Conservation (phyloP, 2,888 invertebrate genomes). For the Mimumesa dahlbomi region DNA sequence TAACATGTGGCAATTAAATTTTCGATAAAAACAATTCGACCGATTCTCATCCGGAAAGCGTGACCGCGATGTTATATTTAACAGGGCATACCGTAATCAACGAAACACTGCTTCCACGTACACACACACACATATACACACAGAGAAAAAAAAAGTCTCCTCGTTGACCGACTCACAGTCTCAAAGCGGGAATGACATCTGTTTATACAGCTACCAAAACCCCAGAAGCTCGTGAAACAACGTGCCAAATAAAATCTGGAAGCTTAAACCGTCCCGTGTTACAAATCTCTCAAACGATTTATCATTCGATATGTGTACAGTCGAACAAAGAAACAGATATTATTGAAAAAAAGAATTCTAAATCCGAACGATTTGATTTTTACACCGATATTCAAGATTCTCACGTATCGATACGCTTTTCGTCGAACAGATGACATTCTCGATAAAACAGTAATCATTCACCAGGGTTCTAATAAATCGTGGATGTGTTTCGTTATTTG, state of each 20-base stretch:
- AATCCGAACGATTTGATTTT: no score
- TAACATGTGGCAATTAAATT: neutral
- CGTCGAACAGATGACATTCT: neutral
- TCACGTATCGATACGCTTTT: no score
- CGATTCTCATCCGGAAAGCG: neutral
- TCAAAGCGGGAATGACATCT: constrained; percentile 40
- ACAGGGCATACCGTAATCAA: constrained; percentile 17
- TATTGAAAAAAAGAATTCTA: no score
- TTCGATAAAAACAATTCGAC: constrained; percentile 19
- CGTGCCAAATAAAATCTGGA: constrained; percentile 23
- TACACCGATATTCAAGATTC: no score
- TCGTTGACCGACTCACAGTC: constrained; percentile 3
- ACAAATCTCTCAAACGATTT: no score
- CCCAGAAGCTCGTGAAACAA: constrained; percentile 12
- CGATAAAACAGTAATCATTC: no score
- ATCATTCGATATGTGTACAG: no score
- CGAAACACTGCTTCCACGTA: neutral
- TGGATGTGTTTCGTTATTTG: no score
- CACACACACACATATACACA: no score
- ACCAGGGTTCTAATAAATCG: no score
- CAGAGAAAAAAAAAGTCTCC: constrained; percentile 14
- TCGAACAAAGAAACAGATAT: neutral
- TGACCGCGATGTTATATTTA: constrained; percentile 33
- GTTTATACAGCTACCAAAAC: constrained; percentile 23
- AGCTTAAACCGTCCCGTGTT: constrained; percentile 2